These are phyloP conservation scores for Etheostoma perlongum DNA, from an alignment of 2,797 vertebrate species.

Conservation along the genomic window DNA sequence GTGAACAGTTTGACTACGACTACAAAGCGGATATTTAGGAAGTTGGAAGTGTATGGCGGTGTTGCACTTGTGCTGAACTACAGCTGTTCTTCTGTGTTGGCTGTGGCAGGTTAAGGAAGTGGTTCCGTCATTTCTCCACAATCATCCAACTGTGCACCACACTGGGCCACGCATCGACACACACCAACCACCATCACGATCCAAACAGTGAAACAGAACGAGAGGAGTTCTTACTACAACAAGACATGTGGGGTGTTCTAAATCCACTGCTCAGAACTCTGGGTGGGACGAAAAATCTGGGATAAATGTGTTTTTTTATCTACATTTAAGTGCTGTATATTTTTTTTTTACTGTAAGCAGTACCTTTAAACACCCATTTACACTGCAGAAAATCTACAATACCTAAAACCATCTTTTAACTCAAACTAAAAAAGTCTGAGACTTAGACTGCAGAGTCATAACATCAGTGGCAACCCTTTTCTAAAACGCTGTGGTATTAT, in stretches of 20 bases:
- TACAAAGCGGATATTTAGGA: too few species aligned
- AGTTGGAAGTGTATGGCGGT: too few species aligned
- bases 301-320: background rate
- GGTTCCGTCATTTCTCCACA: constrained; percentile 35
- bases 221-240: constrained; percentile 15
- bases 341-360: background rate
- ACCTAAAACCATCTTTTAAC: background rate
- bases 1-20: too few species aligned
- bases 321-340: background rate
- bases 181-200: background rate
- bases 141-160: constrained; percentile 26
- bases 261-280: background rate
- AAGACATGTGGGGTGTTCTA: constrained; percentile 35
- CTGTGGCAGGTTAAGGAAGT: constrained; percentile 53
- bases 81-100: constrained; percentile 32
- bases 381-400: background rate
- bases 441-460: background rate
- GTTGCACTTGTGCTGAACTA: background rate
- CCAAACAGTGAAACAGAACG: background rate
- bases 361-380: background rate
- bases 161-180: constrained; percentile 31
- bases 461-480: background rate
- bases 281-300: background rate
- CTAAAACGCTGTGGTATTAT: background rate
- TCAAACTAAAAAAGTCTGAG: too few species aligned